Evolutionary conservation across 1,140 invertebrate genomes (phyloP), one percentile per base, ranked within the genome.

Genomic region (Sarcophaga bullata): DNA sequence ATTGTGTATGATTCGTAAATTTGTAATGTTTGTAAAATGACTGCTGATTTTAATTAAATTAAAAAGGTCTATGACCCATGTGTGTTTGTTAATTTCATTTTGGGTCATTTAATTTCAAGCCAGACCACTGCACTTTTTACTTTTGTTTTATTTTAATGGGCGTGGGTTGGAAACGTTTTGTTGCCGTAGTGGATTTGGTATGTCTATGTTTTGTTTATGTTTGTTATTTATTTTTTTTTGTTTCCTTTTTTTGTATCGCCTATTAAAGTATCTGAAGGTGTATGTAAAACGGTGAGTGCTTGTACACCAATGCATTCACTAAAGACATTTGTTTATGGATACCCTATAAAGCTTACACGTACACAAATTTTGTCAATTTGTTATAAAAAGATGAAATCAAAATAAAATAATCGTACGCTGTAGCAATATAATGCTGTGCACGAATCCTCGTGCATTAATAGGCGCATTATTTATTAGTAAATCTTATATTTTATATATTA

Each of bases 201-300:
- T 85, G 85, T 81, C 80, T 82, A 83, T 86, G 87, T 88, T 82
- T 83, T 86, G 86, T 85, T 88, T 86, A 86, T 50, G 8, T 82
- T 84, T n/a, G n/a, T n/a, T n/a, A n/a, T n/a, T n/a, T n/a, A n/a
- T n/a, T n/a, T n/a, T n/a, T n/a, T n/a, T n/a, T n/a, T n/a, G n/a
- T n/a, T n/a, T n/a, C n/a, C n/a, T n/a, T n/a, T n/a, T n/a, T 84
- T 88, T 86, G 85, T 72, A 83, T 80, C 83, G 85, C 84, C 84
- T 84, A 58, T 80, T 17, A 37, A 81, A 19, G n/a, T 58, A 80
- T 13, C 68, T 81, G 58, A 82, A 48, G 75, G 72, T 52, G 25
- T 86, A 86, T 84, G 25, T 37, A 37, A 4, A 37, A 4, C 25
- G 25, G 25, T 37, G 25, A 1, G 25, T 37, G 25, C 25, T 37